Evolutionary conservation across 1,140 invertebrate genomes (phyloP), one percentile per base, ranked within the genome.

Genomic region (Panagrolaimus sp.): DNA sequence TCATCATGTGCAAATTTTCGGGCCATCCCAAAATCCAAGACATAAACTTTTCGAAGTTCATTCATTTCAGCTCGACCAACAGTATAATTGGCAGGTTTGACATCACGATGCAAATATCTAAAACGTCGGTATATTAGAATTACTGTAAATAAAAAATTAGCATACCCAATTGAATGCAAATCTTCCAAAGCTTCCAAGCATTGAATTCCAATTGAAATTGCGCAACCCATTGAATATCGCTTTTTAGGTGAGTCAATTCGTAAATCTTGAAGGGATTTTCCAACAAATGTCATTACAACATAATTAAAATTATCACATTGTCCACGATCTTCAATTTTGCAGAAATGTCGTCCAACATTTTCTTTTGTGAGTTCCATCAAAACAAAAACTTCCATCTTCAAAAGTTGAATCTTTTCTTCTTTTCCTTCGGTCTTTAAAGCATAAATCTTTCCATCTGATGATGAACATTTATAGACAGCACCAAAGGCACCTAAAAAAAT

Each of bases 311-410:
- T 73, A 14, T 72, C 69, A 8, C 65, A 15, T 21, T 21, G 68
- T 24, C 69, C 69, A 21, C 45, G 74, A 38, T 72, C 69, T 44
- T 71, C 69, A 43, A 71, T 71, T n/a, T 71, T 70, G 48, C 69
- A 71, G 26, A 71, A 71, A 58, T 71, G 69, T 5, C 69, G 69
- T 8, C 43, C 63, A n/a, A n/a, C n/a, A 8, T 32, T 17, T 4
- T n/a, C 17, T 38, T 76, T 76, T 21, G 58, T 58, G 71, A 78
- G 26, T 43, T 79, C 77, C 15, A 38, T 76, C 55, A 78, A 63
- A 46, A 78, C 76, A 45, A 74, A 71, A 10, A 78, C 76, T 65
- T 78, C 76, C 76, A 78, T 78, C 52, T 78, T 78, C 24, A 78
- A 64, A 6, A 78, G 45, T 58, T 78, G 76, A 52, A 77, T 78